These are phyloP conservation scores for Siniperca scherzeri DNA, from an alignment of 2,797 vertebrate genomes.

Conservation along the genomic window DNA sequence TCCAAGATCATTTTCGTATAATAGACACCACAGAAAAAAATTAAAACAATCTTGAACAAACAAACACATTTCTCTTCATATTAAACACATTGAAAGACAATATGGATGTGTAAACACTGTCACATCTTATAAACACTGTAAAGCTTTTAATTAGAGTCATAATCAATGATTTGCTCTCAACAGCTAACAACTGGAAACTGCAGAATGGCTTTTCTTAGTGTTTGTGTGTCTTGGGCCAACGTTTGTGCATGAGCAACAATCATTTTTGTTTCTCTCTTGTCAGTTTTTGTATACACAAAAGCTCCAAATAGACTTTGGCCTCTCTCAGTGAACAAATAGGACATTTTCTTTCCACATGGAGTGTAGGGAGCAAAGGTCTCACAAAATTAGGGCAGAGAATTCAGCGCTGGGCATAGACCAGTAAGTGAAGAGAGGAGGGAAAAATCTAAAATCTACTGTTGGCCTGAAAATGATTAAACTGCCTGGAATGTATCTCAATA, in stretches of 20 bases:
- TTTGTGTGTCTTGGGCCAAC: constrained; percentile 20
- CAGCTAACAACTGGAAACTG: constrained; percentile 25
- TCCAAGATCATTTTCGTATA: constrained; percentile 39
- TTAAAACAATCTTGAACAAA: constrained; percentile 22
- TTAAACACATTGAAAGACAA: constrained; percentile 11
- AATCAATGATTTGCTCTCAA: constrained; percentile 14
- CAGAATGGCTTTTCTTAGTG: constrained; percentile 8
- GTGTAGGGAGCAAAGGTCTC: constrained; percentile 62
- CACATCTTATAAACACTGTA: constrained; percentile 24
- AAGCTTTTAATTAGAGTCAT: constrained; percentile 22
- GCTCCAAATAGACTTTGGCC: constrained; percentile 50
- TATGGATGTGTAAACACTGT: constrained; percentile 23
- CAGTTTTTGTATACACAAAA: constrained; percentile 38
- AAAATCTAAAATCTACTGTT: constrained; percentile 35
- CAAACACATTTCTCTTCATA: constrained; percentile 18
- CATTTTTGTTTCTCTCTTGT: constrained; percentile 28
- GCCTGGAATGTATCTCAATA: neutral
- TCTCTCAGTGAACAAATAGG: constrained; percentile 51
- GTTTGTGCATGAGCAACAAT: constrained; percentile 26
- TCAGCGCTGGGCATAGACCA: constrained; percentile 50
- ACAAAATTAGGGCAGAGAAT: constrained; percentile 70
- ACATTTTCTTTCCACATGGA: constrained; percentile 62
- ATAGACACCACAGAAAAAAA: neutral
- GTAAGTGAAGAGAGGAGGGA: constrained; percentile 30
- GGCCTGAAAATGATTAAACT: constrained; percentile 29